A percentile compares a stretch with the other conserved stretches of the same genome.
Evolutionary conservation across 2,888 invertebrate species (phyloP).

Genomic region (Apeira syringaria): DNA sequence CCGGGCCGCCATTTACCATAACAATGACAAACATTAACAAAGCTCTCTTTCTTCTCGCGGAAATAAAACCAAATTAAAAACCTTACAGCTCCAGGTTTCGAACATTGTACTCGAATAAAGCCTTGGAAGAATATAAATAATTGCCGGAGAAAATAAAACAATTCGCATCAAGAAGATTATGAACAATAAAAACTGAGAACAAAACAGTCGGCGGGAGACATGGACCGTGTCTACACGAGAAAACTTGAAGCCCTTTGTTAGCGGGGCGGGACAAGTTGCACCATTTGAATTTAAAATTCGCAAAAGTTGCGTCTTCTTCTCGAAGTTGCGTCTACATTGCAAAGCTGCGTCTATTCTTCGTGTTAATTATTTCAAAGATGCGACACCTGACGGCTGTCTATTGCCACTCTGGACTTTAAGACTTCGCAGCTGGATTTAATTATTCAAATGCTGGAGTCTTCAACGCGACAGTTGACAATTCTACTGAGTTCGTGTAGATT

Average conservation of each 20-base stretch:
- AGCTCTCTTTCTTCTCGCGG: not conserved
- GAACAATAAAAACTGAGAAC: conserved; percentile 32
- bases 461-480: conserved; percentile 14
- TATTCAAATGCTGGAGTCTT: conserved; percentile 16
- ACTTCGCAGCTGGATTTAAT: conserved; percentile 18
- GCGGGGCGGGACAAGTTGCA: conserved; percentile 46
- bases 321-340: conserved; percentile 3
- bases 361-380: conserved; percentile 70
- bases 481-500: conserved; percentile 13
- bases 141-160: conserved; percentile 41
- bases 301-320: conserved; percentile 47
- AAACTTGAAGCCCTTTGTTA: conserved; percentile 42
- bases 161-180: conserved; percentile 35
- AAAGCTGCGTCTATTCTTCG: conserved; percentile 25
- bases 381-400: conserved; percentile 55
- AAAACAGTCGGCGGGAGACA: conserved; percentile 21
- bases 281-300: conserved; percentile 76
- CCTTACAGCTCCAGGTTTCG: conserved; percentile 8
- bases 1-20: conserved; percentile 2
- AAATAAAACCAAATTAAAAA: conserved; percentile 10
- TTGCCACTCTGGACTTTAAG: conserved; percentile 11
- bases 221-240: conserved; percentile 32
- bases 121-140: conserved; percentile 28
- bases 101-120: conserved; percentile 15
- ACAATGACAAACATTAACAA: conserved; percentile 3